phyloP scores from a whole-genome alignment of 2,113 vertebrate genomes.

The Sula dactylatra region DNA sequence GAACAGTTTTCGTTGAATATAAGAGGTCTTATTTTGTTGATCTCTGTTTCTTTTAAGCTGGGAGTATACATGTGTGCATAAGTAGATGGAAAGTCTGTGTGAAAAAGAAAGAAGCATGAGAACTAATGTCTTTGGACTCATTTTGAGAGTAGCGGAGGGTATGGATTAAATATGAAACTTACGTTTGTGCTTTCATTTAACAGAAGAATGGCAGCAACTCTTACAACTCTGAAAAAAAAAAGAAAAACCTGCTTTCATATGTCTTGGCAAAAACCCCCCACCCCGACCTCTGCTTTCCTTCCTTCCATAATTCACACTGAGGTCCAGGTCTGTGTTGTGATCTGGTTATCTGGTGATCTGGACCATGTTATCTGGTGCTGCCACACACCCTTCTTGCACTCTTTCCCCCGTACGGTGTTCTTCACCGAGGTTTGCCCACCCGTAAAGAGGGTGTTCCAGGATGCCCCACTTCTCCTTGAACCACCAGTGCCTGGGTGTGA shows the following conservation, averaged over 20 bases:
- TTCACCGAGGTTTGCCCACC: background rate
- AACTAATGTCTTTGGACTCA: background rate
- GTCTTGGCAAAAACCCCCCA: background rate
- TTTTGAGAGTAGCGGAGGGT: background rate
- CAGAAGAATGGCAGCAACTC: background rate
- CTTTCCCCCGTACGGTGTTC: rapidly evolving
- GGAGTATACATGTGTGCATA: background rate
- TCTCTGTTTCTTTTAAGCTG: background rate
- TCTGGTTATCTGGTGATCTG: no score
- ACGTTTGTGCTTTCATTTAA: background rate
- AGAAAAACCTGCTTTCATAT: background rate
- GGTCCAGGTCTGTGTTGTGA: background rate
- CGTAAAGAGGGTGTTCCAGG: background rate
- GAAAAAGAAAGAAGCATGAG: background rate
- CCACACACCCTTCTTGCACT: background rate
- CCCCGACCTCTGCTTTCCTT: background rate
- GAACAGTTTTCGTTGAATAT: background rate
- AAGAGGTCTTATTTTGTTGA: background rate
- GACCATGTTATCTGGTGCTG: background rate
- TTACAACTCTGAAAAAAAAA: background rate
- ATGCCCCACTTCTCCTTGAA: background rate
- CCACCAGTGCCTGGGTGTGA: background rate
- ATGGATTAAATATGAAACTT: background rate
- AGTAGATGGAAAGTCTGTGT: background rate
- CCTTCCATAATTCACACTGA: background rate